phyloP scores from a whole-genome alignment of 2,113 vertebrate genomes.

The human (Homo sapiens) region GRCh38 chr12:72041501-72042000 shows the following conservation, averaged over 20 bases:
- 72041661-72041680: background rate
- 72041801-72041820: conserved; percentile 44
- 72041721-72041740: background rate
- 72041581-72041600: conserved; percentile 29
- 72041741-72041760: background rate
- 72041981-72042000: conserved; percentile 85
- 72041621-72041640: background rate
- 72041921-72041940: conserved; percentile 82
- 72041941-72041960: conserved; percentile 85
- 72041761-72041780: background rate
- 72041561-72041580: background rate
- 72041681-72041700: background rate
- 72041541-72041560: background rate
- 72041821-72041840: conserved; percentile 58
- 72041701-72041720: background rate
- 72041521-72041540: background rate
- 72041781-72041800: background rate
- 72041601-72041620: background rate
- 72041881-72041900: conserved; percentile 80
- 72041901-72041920: conserved; percentile 77
- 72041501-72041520: background rate
- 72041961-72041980: conserved; percentile 83
- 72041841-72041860: conserved; percentile 79
- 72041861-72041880: conserved; percentile 78
- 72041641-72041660: background rate